Conservation (phyloP, 2,113 vertebrate genomes). For the Xiphophorus hellerii region DNA sequence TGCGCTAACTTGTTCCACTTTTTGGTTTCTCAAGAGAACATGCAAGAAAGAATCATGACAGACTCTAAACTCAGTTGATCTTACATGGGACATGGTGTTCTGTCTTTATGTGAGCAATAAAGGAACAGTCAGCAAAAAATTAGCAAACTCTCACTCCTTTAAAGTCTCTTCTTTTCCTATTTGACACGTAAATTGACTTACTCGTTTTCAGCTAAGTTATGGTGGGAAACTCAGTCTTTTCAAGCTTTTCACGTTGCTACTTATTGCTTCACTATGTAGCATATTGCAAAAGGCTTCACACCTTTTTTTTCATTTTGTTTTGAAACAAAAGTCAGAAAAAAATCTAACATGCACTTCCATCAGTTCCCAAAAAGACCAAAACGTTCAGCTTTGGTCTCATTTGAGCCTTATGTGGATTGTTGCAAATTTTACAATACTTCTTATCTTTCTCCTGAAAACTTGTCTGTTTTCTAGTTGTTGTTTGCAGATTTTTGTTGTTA, state of each 20-base stretch:
- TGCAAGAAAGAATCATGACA: slow-evolving; percentile 1
- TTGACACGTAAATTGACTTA: not conserved
- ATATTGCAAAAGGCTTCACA: not conserved
- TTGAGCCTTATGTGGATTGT: not conserved
- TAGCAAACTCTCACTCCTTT: not conserved
- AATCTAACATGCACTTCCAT: too few species aligned
- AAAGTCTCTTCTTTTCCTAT: slow-evolving; percentile 1
- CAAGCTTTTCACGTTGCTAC: too few species aligned
- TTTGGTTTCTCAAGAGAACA: not conserved
- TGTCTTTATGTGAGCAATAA: not conserved
- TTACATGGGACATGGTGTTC: slow-evolving; percentile 9
- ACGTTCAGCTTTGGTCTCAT: not conserved
- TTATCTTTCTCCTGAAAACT: not conserved
- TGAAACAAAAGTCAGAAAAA: too few species aligned
- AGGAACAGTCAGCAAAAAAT: not conserved
- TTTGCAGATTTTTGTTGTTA: too few species aligned
- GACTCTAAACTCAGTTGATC: slow-evolving; percentile 5
- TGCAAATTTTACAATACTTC: not conserved
- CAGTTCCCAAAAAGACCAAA: not conserved
- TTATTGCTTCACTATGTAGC: not conserved
- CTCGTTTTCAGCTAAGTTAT: too few species aligned
- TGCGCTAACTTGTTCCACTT: not conserved
- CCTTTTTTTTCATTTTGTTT: not conserved
- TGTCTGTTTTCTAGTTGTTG: not conserved
- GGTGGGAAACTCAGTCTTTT: too few species aligned